A percentile compares a stretch with the other conserved stretches of the same genome.
phyloP scores from a whole-genome alignment of 2,888 invertebrate genomes.

The Antheraea assamensis region DNA sequence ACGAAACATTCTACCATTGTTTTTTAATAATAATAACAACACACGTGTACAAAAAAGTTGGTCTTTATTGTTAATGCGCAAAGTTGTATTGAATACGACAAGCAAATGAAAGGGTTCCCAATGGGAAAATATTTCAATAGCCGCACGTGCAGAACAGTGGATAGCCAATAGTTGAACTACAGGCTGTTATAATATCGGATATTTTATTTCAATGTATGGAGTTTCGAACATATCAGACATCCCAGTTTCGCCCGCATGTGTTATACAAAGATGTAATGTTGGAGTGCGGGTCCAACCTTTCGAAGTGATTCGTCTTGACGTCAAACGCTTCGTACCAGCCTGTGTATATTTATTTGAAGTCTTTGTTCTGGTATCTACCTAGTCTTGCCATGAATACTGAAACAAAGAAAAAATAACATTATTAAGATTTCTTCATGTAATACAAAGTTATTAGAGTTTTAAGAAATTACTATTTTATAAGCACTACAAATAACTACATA shows the following conservation, averaged over 20 bases:
- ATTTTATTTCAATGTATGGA: neutral
- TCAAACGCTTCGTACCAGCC: too few species aligned
- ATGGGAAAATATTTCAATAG: slow-evolving; percentile 32
- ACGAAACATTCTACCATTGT: neutral
- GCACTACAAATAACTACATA: too few species aligned
- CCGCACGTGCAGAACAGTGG: slow-evolving; percentile 16
- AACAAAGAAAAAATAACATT: too few species aligned
- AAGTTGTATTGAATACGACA: slow-evolving; percentile 8
- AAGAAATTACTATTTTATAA: too few species aligned
- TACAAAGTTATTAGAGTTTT: too few species aligned
- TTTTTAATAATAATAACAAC: neutral
- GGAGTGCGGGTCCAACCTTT: too few species aligned
- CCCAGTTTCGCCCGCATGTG: neutral
- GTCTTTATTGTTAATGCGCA: neutral
- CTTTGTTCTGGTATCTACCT: too few species aligned
- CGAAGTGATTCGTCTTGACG: too few species aligned
- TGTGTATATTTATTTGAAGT: too few species aligned
- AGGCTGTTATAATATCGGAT: neutral
- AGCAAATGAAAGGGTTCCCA: slow-evolving; percentile 34
- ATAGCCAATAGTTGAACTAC: slow-evolving; percentile 7
- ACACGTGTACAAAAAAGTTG: neutral
- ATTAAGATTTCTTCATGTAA: too few species aligned
- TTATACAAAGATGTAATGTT: too few species aligned
- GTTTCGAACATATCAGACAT: neutral
- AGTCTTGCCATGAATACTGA: too few species aligned